Conservation (phyloP, 2,113 vertebrate species). For the Nerophis ophidion region DNA sequence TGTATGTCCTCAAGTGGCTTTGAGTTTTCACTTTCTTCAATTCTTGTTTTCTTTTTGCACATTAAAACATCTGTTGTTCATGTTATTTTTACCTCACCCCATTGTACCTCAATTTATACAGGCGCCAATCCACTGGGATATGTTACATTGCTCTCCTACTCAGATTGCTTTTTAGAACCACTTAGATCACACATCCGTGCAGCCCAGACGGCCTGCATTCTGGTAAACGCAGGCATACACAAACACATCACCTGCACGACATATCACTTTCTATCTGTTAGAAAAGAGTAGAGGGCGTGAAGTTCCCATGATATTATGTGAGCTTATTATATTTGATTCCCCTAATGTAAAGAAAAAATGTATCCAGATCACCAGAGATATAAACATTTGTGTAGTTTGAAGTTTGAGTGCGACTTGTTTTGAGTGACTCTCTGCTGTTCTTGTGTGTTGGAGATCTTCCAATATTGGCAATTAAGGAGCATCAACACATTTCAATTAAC, state of each 20-base stretch:
- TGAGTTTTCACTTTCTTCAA: constrained; percentile 5
- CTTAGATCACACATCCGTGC: constrained; percentile 20
- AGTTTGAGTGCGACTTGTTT: no score
- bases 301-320: not conserved
- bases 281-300: not conserved
- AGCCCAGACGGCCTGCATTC: constrained; percentile 2
- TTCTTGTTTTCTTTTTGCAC: not conserved
- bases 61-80: not conserved
- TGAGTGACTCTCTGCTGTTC: no score
- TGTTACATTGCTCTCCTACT: constrained; percentile 5
- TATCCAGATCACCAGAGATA: no score
- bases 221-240: not conserved
- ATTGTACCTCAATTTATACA: constrained; percentile 10
- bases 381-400: no score
- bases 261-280: not conserved
- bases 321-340: not conserved
- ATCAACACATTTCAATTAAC: no score
- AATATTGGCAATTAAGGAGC: no score
- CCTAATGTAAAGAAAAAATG: no score
- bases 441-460: no score
- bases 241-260: not conserved
- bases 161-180: constrained; percentile 24
- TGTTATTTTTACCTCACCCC: not conserved
- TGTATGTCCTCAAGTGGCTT: constrained; percentile 3
- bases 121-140: constrained; percentile 7